Percentiles rank a stretch among this genome's conserved stretches.
Evolutionary conservation across 2,113 vertebrate genomes (phyloP).

Genomic region (Cryptomyrus ogoouensis): DNA sequence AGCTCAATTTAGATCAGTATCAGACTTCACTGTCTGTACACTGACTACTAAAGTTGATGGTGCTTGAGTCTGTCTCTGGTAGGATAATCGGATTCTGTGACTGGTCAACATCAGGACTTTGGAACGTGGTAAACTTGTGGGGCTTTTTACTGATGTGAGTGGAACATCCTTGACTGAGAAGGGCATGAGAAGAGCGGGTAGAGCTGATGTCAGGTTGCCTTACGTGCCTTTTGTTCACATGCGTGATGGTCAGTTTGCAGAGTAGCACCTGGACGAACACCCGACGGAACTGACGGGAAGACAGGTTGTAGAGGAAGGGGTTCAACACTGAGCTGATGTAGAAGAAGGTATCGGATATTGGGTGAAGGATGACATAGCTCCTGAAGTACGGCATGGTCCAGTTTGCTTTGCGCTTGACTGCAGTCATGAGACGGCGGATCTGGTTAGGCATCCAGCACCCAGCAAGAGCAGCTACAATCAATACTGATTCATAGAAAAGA

Average conservation of each 20-base stretch:
- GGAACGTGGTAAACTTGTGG: conserved; percentile 53
- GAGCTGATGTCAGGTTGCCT: conserved; percentile 5
- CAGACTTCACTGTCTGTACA: not conserved
- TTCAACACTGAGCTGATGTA: conserved; percentile 92
- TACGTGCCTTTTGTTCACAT: conserved; percentile 65
- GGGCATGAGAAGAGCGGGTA: conserved; percentile 46
- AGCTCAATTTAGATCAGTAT: not conserved
- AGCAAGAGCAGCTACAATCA: conserved; percentile 75
- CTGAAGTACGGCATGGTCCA: conserved; percentile 73
- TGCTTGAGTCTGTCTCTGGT: not conserved
- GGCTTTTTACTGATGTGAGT: conserved; percentile 25
- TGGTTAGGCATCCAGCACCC: conserved; percentile 92
- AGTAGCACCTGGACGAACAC: conserved; percentile 78
- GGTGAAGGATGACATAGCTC: conserved; percentile 70
- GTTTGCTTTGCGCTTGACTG: conserved; percentile 66
- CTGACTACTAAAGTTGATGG: not conserved
- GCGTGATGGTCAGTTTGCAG: conserved; percentile 71
- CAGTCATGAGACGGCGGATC: conserved; percentile 80
- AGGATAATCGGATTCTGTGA: not conserved
- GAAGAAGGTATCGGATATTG: conserved; percentile 81
- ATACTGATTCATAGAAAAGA: conserved; percentile 52
- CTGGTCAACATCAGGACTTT: not conserved
- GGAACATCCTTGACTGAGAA: conserved; percentile 29
- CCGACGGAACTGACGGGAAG: conserved; percentile 80
- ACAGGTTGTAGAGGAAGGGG: conserved; percentile 88